phyloP scores from a whole-genome alignment of 2,888 invertebrate species.

The Balanococcus diminutus region DNA sequence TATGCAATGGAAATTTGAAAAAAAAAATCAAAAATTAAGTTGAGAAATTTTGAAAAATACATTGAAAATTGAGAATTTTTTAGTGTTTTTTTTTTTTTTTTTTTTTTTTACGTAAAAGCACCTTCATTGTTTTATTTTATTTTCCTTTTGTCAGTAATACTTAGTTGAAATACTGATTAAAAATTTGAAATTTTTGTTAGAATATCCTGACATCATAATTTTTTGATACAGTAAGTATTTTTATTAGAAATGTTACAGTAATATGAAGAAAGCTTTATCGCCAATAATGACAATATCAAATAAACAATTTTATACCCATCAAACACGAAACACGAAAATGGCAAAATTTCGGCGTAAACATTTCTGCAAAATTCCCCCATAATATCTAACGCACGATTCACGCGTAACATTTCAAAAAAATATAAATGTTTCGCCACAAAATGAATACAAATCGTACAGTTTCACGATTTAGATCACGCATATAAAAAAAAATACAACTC shows the following conservation, averaged over 20 bases:
- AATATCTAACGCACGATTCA: background rate
- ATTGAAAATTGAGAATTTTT: background rate
- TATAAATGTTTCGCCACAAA: background rate
- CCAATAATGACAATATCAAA: background rate
- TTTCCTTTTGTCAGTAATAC: too few species aligned
- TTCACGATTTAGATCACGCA: conserved; percentile 7
- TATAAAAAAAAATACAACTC: background rate
- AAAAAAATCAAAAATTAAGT: too few species aligned
- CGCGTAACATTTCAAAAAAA: background rate
- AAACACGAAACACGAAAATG: conserved; percentile 4
- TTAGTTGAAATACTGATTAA: too few species aligned
- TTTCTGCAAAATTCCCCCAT: background rate
- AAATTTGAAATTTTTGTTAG: too few species aligned
- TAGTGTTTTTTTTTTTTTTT: background rate
- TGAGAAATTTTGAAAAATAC: too few species aligned
- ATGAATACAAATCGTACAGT: background rate
- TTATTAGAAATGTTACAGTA: background rate
- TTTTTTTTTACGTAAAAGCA: too few species aligned
- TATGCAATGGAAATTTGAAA: too few species aligned
- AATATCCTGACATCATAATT: background rate
- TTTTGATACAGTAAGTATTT: background rate
- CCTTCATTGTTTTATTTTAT: too few species aligned
- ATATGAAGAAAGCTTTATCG: background rate
- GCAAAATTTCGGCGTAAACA: background rate
- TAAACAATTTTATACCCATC: background rate